Percentiles rank a stretch among this genome's conserved stretches.
These are phyloP conservation scores for Phenganax subtilis DNA, from an alignment of 92 coral and sea anemone species.

Conservation along the genomic window DNA sequence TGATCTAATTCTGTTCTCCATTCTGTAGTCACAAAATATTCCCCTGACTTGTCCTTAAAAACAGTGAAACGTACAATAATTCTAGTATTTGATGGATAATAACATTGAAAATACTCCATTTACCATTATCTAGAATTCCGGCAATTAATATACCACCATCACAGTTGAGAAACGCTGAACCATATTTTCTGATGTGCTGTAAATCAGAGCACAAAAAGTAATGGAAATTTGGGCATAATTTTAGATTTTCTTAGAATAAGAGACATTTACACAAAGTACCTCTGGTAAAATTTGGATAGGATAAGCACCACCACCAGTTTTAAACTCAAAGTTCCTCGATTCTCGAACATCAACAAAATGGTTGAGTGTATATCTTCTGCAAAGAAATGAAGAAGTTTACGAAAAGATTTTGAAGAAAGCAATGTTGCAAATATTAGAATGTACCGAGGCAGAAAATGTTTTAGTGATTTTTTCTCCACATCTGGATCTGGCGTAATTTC, in stretches of 20 bases:
- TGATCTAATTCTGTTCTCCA: slow-evolving; percentile 33
- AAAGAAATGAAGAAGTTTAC: not conserved
- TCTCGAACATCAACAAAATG: slow-evolving; percentile 52
- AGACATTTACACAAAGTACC: slow-evolving; percentile 42
- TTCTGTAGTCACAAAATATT: slow-evolving; percentile 27
- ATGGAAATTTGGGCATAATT: no score
- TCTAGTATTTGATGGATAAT: not conserved
- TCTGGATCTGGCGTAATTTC: not conserved
- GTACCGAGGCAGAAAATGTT: slow-evolving; percentile 5
- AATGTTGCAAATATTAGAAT: not conserved
- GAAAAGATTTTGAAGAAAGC: not conserved
- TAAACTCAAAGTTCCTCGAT: slow-evolving; percentile 59
- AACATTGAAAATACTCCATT: not conserved
- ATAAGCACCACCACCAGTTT: slow-evolving; percentile 86
- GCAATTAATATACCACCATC: slow-evolving; percentile 71
- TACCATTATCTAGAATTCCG: slow-evolving; percentile 75
- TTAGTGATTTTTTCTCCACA: not conserved
- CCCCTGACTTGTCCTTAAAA: slow-evolving; percentile 53
- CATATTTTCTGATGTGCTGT: slow-evolving; percentile 77
- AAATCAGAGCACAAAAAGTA: not conserved
- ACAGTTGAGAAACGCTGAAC: slow-evolving; percentile 65
- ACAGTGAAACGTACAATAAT: not conserved
- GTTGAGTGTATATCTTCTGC: slow-evolving; percentile 31
- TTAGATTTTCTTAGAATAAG: not conserved
- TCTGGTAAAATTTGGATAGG: slow-evolving; percentile 67